Conservation (phyloP, 2,797 vertebrate genomes). For the Tenualosa thibaudeaui region DNA sequence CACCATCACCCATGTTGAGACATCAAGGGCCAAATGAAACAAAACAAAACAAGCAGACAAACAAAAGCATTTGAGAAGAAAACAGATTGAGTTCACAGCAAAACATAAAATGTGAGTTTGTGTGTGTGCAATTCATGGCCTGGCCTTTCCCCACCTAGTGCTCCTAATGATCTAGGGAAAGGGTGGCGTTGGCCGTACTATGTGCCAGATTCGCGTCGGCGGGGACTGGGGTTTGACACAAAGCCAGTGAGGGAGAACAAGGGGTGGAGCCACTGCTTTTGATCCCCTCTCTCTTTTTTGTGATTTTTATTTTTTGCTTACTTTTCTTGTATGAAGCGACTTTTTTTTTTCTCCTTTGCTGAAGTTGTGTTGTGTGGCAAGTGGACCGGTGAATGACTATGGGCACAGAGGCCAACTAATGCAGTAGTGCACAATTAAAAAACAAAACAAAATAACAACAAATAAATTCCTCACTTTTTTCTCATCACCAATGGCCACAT, state of each 20-base stretch:
- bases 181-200: not conserved
- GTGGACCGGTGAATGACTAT: not conserved
- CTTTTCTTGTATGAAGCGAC: conserved; percentile 63
- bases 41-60: not conserved
- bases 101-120: not conserved
- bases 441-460: conserved; percentile 32
- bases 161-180: not conserved
- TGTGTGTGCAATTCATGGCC: not conserved
- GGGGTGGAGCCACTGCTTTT: not conserved
- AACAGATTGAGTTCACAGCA: not conserved
- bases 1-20: not conserved
- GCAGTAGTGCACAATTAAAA: conserved; percentile 83
- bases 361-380: not conserved
- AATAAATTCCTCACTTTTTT: conserved; percentile 69
- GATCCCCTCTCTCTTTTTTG: not conserved
- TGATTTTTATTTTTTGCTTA: not conserved
- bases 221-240: too few relatives aligned
- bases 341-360: conserved; percentile 52
- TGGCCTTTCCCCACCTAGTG: not conserved
- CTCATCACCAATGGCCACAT: conserved; percentile 54
- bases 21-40: not conserved
- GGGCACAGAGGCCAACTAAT: conserved; percentile 79
- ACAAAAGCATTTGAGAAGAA: not conserved
- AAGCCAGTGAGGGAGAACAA: not conserved
- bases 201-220: not conserved